Base-by-base conservation (phyloP, 2,888 invertebrate genomes). In the Rhopalosiphum nymphaeae region DNA sequence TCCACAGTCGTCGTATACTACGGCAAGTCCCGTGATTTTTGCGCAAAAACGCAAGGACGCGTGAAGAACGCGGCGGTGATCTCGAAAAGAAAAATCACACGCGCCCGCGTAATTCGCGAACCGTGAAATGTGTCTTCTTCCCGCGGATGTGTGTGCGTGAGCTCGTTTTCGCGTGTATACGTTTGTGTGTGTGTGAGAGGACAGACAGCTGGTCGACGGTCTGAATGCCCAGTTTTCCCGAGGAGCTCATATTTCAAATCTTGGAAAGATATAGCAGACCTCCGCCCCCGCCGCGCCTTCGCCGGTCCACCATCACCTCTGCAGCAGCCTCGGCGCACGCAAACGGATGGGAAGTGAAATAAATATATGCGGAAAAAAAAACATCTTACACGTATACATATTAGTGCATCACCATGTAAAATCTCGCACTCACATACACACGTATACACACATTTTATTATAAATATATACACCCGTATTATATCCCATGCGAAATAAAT, bases 201-300 rank as follows among this genome's bases (percentile, higher is more conserved):
- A 88, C 89, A 89, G 44, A 93, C 93, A 93, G 89, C 89, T 61
- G 93, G 89, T 90, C 90, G 93, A 36, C 93, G 49, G 89, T 36
- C 84, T 89, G 89, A 93, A 93, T 90, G 93, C 94, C 86, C 94
- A 42, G 90, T 91, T 90, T 94, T 91, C 86, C 49, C 84, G 90
- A 42, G 86, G 61, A 94, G 90, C 86, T 94, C 94, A 86, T 94
- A 94, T 94, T 94, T 94, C 94, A 94, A 94, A 94, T 94, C 94
- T 86, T 85, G 90, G 42, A 21, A 44, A 53, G 78, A 88, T 57
- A 57, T 57, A 56, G 44, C 44, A 26, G 11, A 16, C n/a, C 67
- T 13, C 21, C 53, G 53, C 11, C 49, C 46, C 46, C 49, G 11
- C 49, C 16, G 16, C 36, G 36, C 36, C 67, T 1, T 36, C 29